Evolutionary conservation across 2,113 vertebrate genomes (phyloP), one percentile per base, ranked within the genome.

Genomic region (Microtus richardsoni): DNA sequence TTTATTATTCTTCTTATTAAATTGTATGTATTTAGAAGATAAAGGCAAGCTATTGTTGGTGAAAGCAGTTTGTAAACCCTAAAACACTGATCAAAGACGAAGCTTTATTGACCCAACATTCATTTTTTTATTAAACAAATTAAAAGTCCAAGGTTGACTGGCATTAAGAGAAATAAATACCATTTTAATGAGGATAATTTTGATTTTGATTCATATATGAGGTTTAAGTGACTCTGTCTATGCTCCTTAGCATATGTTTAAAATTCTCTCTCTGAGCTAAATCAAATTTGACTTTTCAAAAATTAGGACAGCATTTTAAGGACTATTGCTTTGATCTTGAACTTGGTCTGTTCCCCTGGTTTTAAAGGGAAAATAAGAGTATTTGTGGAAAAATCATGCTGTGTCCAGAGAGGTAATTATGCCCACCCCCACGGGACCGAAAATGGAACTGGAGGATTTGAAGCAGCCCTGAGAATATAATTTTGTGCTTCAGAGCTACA

Each of bases 401-500:
- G 62, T 84, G 44, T 92, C 85, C 52, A 39, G 21, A 71, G 73
- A 62, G 80, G 41, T 68, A 70, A 30, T 70, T 39, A 5, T 44
- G 58, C 14, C 60, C 39, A 60, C 60, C 86, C 22, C 1, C 5
- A 13, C 68, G 33, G 73, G 80, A 84, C 24, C 92, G n/a, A 36
- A 92, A 64, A 94, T 91, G 83, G 97, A 93, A 82, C 8, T 86
- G 80, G 75, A 88, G 77, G 80, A 96, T 95, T 96, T 91, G 92
- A 92, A 96, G 74, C 94, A 95, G 92, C 60, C 88, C 86, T 95
- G 94, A 97, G 97, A 97, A 97, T 97, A 93, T 97, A 97, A 98
- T 98, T 98, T 97, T 30, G 62, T 70, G 92, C 94, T 80, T 77
- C 44, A 54, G 83, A 91, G 96, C 91, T 93, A 62, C 28, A 95